phyloP scores from a whole-genome alignment of 2,113 vertebrate species.

The Falcunculus frontatus region DNA sequence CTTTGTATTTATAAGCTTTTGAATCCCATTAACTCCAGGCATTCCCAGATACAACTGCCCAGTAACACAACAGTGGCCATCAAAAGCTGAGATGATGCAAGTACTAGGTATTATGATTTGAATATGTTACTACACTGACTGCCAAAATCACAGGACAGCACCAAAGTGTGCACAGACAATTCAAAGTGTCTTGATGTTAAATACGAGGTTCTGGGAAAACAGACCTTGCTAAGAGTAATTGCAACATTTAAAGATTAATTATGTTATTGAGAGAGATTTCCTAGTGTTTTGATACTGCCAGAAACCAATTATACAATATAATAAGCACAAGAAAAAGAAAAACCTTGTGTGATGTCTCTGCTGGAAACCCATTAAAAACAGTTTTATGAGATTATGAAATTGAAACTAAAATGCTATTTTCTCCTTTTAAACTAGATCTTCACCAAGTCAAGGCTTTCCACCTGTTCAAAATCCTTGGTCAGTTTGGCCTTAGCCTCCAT shows the following conservation, averaged over 20 bases:
- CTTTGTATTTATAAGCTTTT: neutral
- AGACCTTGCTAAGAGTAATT: neutral
- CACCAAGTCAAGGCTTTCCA: neutral
- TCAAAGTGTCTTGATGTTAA: neutral
- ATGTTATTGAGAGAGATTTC: neutral
- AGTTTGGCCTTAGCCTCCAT: neutral
- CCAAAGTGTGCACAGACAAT: fast-evolving
- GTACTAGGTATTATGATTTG: neutral
- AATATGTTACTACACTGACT: neutral
- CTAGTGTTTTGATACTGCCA: neutral
- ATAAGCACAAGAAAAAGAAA: neutral
- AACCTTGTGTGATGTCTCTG: neutral
- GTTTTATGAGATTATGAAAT: neutral
- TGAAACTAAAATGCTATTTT: neutral
- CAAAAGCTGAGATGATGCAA: neutral
- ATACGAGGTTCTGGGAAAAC: neutral
- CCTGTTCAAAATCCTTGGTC: neutral
- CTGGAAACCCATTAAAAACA: neutral
- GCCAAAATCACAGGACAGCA: neutral
- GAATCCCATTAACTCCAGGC: neutral
- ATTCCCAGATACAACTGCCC: neutral
- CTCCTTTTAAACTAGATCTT: neutral
- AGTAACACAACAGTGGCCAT: neutral
- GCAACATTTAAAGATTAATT: neutral
- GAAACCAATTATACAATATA: neutral